Evolutionary conservation across 1,140 invertebrate genomes (phyloP).

Genomic region (Anoplophora glabripennis): DNA sequence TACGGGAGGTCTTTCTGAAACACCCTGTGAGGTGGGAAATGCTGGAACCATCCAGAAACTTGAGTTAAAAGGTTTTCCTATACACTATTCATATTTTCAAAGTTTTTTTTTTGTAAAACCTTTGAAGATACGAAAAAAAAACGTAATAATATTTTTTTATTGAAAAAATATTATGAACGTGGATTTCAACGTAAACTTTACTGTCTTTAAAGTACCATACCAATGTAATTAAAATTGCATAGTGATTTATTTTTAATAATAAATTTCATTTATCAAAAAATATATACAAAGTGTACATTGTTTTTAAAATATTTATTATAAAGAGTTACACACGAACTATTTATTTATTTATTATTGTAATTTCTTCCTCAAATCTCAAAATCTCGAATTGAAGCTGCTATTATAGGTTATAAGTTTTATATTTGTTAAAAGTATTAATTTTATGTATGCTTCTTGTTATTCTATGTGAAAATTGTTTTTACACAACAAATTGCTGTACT

Average conservation of each 20-base stretch:
- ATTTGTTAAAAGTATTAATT: neutral
- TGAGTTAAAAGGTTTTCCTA: too few species aligned
- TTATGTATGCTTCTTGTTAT: conserved; percentile 8
- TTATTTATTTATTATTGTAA: neutral
- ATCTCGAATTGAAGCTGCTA: conserved; percentile 39
- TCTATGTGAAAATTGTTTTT: conserved; percentile 6
- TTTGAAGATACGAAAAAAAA: too few species aligned
- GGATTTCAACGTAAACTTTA: neutral
- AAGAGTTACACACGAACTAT: neutral
- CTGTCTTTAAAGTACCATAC: neutral
- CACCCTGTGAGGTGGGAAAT: too few species aligned
- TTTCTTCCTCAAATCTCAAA: conserved; percentile 32
- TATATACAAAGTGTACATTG: neutral
- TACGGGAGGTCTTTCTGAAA: too few species aligned
- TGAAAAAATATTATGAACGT: too few species aligned
- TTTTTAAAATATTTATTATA: neutral
- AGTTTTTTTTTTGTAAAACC: too few species aligned
- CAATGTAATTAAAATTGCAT: neutral
- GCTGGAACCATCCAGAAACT: too few species aligned
- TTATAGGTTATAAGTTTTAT: conserved; percentile 11
- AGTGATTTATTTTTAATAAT: too few species aligned
- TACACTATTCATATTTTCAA: too few species aligned
- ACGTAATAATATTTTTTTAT: conserved; percentile 7
- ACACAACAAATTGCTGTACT: conserved; percentile 10
- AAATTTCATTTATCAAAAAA: too few species aligned